Evolutionary conservation across 2,113 vertebrate species (phyloP).

Genomic region (Pungitius pungitius): DNA sequence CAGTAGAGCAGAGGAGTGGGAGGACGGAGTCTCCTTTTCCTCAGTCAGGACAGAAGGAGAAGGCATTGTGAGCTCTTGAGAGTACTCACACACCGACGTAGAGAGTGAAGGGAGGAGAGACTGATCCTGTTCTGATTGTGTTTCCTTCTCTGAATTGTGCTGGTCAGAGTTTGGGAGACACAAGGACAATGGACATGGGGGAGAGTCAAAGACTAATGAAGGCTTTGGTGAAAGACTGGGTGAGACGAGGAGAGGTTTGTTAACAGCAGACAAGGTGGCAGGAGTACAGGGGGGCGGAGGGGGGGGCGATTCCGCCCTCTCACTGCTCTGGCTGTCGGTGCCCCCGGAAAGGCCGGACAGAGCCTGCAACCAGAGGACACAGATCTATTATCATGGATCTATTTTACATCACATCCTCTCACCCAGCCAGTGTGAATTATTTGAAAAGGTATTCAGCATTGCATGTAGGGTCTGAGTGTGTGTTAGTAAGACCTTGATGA

Average conservation of each 20-base stretch:
- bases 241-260: neutral
- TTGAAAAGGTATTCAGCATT: neutral
- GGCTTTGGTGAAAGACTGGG: neutral
- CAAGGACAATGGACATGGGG: neutral
- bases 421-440: neutral
- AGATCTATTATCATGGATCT: neutral
- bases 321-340: conserved; percentile 49
- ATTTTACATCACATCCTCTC: neutral
- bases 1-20: neutral
- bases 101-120: neutral
- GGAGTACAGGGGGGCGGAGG: neutral
- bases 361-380: conserved; percentile 52
- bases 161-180: neutral
- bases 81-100: neutral
- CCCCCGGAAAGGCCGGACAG: conserved; percentile 50
- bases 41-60: neutral
- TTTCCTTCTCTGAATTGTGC: neutral
- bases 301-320: conserved; percentile 9
- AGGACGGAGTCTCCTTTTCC: neutral
- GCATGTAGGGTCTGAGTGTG: neutral
- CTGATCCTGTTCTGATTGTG: neutral
- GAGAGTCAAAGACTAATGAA: neutral
- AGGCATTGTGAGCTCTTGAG: neutral
- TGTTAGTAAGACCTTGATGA: conserved; percentile 61
- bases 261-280: conserved; percentile 1